These are phyloP conservation scores for Carcinoscorpius rotundicauda DNA, from an alignment of 1,140 invertebrate species.

Conservation along the genomic window DNA sequence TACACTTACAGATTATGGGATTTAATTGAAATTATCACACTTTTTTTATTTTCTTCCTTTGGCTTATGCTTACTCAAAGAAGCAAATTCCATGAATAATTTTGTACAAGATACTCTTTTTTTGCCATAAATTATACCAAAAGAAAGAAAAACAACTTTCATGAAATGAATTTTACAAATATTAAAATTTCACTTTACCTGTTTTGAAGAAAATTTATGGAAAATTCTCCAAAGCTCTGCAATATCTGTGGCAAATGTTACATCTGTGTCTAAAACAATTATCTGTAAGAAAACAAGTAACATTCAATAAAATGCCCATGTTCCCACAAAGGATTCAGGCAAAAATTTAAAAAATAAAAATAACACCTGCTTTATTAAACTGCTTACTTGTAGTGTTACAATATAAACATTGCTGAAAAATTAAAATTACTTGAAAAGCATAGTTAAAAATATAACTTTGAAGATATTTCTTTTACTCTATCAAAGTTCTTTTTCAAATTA, in stretches of 20 bases:
- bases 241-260: conserved; percentile 76
- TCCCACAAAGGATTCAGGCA: neutral
- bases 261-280: conserved; percentile 79
- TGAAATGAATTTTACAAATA: too few relatives aligned
- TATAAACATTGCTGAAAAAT: too few relatives aligned
- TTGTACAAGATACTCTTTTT: neutral
- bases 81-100: neutral
- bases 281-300: conserved; percentile 28
- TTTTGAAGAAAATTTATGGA: conserved; percentile 49
- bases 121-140: neutral
- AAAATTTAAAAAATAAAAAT: too few relatives aligned
- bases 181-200: conserved; percentile 27
- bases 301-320: neutral
- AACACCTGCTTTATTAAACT: too few relatives aligned
- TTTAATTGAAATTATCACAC: neutral
- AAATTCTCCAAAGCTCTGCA: conserved; percentile 64
- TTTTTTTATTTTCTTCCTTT: too few relatives aligned
- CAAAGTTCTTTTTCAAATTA: too few relatives aligned
- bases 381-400: too few relatives aligned
- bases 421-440: too few relatives aligned
- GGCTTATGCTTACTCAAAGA: too few relatives aligned
- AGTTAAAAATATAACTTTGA: too few relatives aligned
- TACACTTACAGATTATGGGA: too few relatives aligned
- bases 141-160: neutral
- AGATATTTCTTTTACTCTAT: too few relatives aligned